Base-by-base conservation (phyloP, 2,888 invertebrate genomes). In the Omphaloscelis lunosa region DNA sequence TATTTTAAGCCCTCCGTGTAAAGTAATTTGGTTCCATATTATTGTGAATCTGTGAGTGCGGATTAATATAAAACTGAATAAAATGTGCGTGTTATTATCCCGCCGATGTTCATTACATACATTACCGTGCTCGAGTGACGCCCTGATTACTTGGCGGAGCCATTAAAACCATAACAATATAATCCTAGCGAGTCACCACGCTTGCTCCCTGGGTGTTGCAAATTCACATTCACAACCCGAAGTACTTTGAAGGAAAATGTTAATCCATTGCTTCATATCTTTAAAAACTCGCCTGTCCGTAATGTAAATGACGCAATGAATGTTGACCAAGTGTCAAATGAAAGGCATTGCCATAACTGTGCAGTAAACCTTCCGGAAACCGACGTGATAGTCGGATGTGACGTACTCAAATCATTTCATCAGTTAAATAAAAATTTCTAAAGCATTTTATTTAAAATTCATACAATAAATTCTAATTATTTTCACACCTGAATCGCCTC, bases 61-160 rank as follows among this genome's bases (percentile, higher is more conserved):
- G 34, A 17, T 66, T 53, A 61, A 56, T 63, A 23, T 41, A 67
- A 69, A 75, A 82, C 23, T 29, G 56, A 61, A 59, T 53, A 66
- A 72, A 84, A 69, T 61, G 63, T 41, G 39, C n/a, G 45, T 48
- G 8, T 39, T 45, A 65, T 53, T 48, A 68, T 27, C 34, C 56
- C 59, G n/a, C 8, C 72, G 48, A 51, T n/a, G 67, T 73, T 77
- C 63, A 71, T 83, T 85, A 85, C 58, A 56, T 23, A 76, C 62
- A 85, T 71, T 73, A 59, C 8, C 72, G 59, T 61, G 83, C 83
- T 71, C 23, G 72, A 77, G 67, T 68, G 82, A 23, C 77, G 53
- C 62, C 6, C 41, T 76, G 67, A 85, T 77, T 71, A 81, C 34
- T 29, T 15, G 45, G 70, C 17, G 0, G 62, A 39, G 83, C 83